Evolutionary conservation across 2,888 invertebrate genomes (phyloP), one percentile per base, ranked within the genome.

Genomic region (Noctua janthina): DNA sequence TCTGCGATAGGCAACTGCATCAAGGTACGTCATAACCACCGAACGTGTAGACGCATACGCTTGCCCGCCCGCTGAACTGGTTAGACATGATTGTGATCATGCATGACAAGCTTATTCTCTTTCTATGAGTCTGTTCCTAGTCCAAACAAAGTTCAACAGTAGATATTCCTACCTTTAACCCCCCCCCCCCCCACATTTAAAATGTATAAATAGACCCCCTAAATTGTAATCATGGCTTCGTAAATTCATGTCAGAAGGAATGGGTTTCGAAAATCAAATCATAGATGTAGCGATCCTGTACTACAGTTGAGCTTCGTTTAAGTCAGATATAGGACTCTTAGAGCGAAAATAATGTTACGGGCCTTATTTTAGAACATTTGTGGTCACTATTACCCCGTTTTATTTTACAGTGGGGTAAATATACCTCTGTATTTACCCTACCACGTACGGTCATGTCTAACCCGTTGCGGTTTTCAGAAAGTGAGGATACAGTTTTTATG

Each of bases 1-100:
- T 97, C 94, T 97, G 97, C 96, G 97, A 97, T 97, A 96, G 97
- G 95, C 97, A 97, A 94, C 96, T 96, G 92, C 97, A 97, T 94
- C 97, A 97, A 97, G 97, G 97, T 97, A 96, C 95, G 97, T 96
- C 94, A 93, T 91, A 88, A 91, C 88, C 87, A 91, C 88, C 91
- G 91, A 92, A 91, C 92, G 90, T 89, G 86, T 93, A 92, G 92
- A 88, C 87, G 90, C 90, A 91, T 87, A 76, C 89, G 87, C 88
- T 85, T 88, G 83, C 87, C 78, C 85, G 89, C 81, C 87, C 71
- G 87, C 81, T 89, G 29, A 17, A 39, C 74, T 46, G 78, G 84
- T 73, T 66, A 88, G 79, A 86, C 87, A 87, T 83, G 83, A 88
- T 82, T 68, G 46, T 86, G 59, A 69, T 39, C 39, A 20, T 78